Conservation (phyloP, 53 echinoderm and acorn worm species). For the Apostichopus leukothele region DNA sequence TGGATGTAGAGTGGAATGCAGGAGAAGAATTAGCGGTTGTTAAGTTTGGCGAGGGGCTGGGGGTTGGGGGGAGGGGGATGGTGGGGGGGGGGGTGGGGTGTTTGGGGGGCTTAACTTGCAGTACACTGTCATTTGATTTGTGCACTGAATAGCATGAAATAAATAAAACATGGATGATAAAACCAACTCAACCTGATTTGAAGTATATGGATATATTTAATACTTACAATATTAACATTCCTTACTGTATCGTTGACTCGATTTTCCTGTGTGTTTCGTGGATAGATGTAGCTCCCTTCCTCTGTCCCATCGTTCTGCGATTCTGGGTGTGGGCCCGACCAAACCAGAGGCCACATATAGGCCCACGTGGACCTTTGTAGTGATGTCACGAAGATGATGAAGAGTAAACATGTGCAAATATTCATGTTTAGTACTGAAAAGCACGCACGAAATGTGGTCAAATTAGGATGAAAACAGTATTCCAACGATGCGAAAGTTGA, state of each 20-base stretch:
- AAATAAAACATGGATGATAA: too few relatives aligned
- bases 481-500: too few relatives aligned
- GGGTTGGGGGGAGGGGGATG: too few relatives aligned
- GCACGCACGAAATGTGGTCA: not conserved
- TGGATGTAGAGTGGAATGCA: too few relatives aligned
- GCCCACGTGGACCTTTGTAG: constrained; percentile 2
- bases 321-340: constrained; percentile 29
- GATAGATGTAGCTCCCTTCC: not conserved
- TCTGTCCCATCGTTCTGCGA: not conserved
- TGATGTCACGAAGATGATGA: not conserved
- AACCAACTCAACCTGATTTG: too few relatives aligned
- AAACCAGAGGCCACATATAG: constrained; percentile 40
- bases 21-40: too few relatives aligned
- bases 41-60: too few relatives aligned
- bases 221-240: not conserved
- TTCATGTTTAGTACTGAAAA: not conserved
- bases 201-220: too few relatives aligned
- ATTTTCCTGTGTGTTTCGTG: constrained; percentile 4
- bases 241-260: constrained; percentile 23
- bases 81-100: too few relatives aligned
- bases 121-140: too few relatives aligned
- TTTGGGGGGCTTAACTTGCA: too few relatives aligned
- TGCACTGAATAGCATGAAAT: too few relatives aligned
- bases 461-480: not conserved
- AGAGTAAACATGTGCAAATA: not conserved